Base-by-base conservation (phyloP, 2,888 invertebrate species). In the Pilophorus perplexus region DNA sequence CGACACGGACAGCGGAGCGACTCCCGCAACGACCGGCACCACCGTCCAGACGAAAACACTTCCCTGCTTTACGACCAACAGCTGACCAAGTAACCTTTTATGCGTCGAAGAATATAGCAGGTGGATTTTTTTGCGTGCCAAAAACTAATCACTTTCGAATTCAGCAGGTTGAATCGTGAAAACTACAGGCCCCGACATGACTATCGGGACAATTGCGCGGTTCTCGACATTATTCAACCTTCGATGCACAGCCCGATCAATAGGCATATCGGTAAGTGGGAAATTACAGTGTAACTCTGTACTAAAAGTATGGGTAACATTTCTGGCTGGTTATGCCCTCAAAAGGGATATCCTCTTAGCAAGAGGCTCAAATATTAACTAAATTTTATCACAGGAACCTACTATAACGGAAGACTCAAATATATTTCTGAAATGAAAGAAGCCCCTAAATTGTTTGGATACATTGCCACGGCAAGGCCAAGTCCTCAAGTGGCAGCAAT, bases 31-130 rank as follows among this genome's bases (percentile, higher is more conserved):
- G 67, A 64, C 2, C 55, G 67, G 6, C 67, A 62, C 10, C 67
- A 64, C 33, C 54, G 68, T 27, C 67, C 70, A 33, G 70, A 70
- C 25, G 70, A 70, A 23, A 70, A 69, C 23, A 70, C 70, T 3
- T 70, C 70, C 4, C 68, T 70, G 3, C 42, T 70, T 5, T 70
- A 70, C 33, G 70, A 70, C 20, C 68, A 70, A 28, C 70, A 68
- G 23, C 38, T 68, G 23, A 60, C 60, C 33, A 68, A 64, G 68
- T 67, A 48, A 18, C 38, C 28, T 48, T 22, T 48, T n/a, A 22
- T 48, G 16, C 3, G 20, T 48, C 20, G 48, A 16, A 20, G 16
- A 33, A 33, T 33, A 33, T 6, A 33, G 33, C 12, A 12, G 33
- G 12, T 6, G 33, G 33, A 33, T 33, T 33, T 12, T 33, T n/a